Percentiles rank a stretch among this genome's conserved stretches.
Conservation (phyloP, 2,888 invertebrate species). For the Gibbula magus region DNA sequence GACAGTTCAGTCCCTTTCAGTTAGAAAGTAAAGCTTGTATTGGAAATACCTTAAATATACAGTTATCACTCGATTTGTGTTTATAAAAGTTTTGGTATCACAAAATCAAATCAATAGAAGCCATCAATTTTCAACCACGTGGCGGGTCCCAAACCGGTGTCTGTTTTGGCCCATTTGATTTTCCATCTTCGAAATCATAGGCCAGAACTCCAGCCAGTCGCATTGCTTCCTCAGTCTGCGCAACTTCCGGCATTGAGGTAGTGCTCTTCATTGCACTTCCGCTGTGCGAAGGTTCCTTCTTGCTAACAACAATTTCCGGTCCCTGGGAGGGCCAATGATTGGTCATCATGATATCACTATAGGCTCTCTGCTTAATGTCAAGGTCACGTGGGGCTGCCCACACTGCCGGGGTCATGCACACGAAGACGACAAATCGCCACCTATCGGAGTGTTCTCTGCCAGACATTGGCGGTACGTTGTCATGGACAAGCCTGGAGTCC, state of each 20-base stretch:
- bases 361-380: slow-evolving; percentile 45
- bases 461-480: slow-evolving; percentile 51
- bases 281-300: not conserved
- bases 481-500: slow-evolving; percentile 63
- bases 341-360: slow-evolving; percentile 45
- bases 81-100: no score
- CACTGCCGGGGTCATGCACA: slow-evolving; percentile 60
- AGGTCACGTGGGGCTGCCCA: slow-evolving; percentile 56
- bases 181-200: slow-evolving; percentile 53
- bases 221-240: slow-evolving; percentile 47
- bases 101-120: not conserved
- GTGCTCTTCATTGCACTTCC: not conserved
- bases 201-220: slow-evolving; percentile 45
- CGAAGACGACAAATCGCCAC: slow-evolving; percentile 58
- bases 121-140: no score
- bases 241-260: slow-evolving; percentile 44
- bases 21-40: no score
- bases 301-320: no score
- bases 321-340: slow-evolving; percentile 57
- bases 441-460: slow-evolving; percentile 46
- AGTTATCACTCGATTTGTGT: no score
- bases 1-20: no score
- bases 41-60: no score
- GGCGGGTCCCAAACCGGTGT: not conserved
- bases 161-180: slow-evolving; percentile 46